Conservation (phyloP, 1,140 invertebrate species). For the Camponotus floridanus region DNA sequence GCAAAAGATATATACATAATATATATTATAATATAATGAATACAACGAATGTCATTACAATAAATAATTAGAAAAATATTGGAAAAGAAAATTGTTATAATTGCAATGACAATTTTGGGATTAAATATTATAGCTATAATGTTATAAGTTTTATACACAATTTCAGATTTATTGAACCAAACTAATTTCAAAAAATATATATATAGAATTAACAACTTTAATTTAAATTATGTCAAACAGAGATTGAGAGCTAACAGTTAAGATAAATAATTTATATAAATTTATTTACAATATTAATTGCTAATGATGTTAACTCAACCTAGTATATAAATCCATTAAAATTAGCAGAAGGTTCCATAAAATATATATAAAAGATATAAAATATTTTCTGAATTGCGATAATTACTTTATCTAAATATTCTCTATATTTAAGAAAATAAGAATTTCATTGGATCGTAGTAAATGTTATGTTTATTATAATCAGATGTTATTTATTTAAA, state of each 20-base stretch:
- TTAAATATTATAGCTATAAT: background rate
- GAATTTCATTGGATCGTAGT: background rate
- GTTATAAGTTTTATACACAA: background rate
- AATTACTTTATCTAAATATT: constrained; percentile 13
- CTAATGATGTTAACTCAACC: constrained; percentile 21
- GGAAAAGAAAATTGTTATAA: background rate
- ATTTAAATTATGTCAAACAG: constrained; percentile 15
- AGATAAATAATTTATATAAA: constrained; percentile 47
- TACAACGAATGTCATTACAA: background rate
- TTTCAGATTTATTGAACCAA: background rate
- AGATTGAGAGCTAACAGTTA: constrained; percentile 27
- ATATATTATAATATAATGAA: background rate
- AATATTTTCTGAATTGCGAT: background rate
- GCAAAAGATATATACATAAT: background rate
- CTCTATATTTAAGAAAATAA: background rate
- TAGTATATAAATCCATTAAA: constrained; percentile 8
- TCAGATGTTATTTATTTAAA: background rate
- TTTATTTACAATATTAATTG: constrained; percentile 27
- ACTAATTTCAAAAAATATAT: background rate
- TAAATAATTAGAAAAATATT: background rate
- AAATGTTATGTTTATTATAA: background rate
- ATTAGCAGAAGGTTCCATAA: background rate
- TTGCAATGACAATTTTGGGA: background rate
- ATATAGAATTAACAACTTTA: constrained; percentile 20
- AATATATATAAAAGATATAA: constrained; percentile 8